Base-by-base conservation (phyloP, 2,888 invertebrate genomes). In the Sphecodes monilicornis region DNA sequence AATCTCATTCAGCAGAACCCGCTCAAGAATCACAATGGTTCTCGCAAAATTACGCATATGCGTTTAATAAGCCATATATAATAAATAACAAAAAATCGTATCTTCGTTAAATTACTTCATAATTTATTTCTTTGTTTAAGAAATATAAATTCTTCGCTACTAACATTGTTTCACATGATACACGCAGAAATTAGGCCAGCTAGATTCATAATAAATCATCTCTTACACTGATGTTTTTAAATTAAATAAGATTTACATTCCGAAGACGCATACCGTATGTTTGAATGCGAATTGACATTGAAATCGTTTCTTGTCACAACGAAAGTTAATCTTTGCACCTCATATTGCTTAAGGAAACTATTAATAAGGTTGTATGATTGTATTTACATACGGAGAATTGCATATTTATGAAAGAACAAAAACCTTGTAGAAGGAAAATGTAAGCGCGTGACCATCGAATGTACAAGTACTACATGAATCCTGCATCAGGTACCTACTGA, bases 401-500 rank as follows among this genome's bases (percentile, higher is more conserved):
- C 32, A 41, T 22, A 43, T 69, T 84, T 74, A 54, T 64, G 66
- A 76, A 54, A 80, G 13, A 60, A 32, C 32, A 18, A 43, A 36
- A 54, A 36, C 32, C 64, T 46, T 8, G 43, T 8, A 32, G 46
- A 54, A 74, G 76, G 18, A 43, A 36, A 79, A 66, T 54, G n/a
- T 74, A n/a, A 72, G 71, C 74, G n/a, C 73, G 73, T 75, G 43
- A 76, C 64, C 77, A 76, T 69, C 77, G 46, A 46, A 78, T 10
- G 18, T 80, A 73, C 76, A 78, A 88, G 76, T 77, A 82, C 70
- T 77, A 82, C 70, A 77, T 29, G 72, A 72, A 76, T 78, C 57
- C 71, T 71, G 36, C 60, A 43, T 84, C 84, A 82, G 86, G 80
- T 84, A 84, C 80, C 76, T 82, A 82, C 77, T 76, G 72, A 32